These are phyloP conservation scores for Nomada flava DNA, from an alignment of 2,888 invertebrate genomes.

Conservation along the genomic window DNA sequence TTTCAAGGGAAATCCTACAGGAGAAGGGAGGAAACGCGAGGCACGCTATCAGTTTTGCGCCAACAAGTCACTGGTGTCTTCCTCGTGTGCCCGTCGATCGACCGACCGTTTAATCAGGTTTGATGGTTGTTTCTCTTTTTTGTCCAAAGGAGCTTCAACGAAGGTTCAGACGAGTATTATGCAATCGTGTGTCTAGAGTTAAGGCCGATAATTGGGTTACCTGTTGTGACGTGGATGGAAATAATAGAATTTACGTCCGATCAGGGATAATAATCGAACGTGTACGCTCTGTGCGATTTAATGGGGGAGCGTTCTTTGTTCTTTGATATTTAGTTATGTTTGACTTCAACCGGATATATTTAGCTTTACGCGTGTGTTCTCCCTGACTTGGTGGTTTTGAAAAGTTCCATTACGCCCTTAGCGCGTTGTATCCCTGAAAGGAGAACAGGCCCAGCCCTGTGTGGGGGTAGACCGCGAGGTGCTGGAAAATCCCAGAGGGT, in stretches of 20 bases:
- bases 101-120: slow-evolving; percentile 37
- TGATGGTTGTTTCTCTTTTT: not conserved
- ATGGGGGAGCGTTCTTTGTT: no score
- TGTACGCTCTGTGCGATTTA: no score
- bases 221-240: not conserved
- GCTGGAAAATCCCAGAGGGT: no score
- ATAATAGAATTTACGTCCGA: not conserved
- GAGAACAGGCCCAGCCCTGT: no score
- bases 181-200: not conserved
- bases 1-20: slow-evolving; percentile 55
- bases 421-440: no score
- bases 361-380: no score
- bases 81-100: not conserved
- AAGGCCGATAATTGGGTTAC: slow-evolving; percentile 13
- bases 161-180: not conserved
- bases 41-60: slow-evolving; percentile 62
- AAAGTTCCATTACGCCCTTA: no score
- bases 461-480: no score
- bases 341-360: no score
- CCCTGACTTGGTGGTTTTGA: no score
- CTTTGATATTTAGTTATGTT: no score
- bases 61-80: slow-evolving; percentile 32
- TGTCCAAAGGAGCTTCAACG: slow-evolving; percentile 6
- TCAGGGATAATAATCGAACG: no score
- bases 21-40: slow-evolving; percentile 35